Conservation (phyloP, 2,113 vertebrate species). For the Oostethus manadensis region DNA sequence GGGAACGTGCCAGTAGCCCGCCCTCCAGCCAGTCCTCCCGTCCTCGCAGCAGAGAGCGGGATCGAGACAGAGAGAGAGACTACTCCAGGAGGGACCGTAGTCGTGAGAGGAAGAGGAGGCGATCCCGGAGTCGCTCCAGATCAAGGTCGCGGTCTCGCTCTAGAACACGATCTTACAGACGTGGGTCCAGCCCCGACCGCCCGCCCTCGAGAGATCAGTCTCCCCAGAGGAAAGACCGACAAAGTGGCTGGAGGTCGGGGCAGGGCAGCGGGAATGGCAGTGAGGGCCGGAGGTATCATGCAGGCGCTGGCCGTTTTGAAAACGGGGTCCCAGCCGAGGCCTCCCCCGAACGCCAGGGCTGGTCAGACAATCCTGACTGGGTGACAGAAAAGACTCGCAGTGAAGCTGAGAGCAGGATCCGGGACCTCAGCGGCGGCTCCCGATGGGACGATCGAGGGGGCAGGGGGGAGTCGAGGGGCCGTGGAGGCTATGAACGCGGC, state of each 20-base stretch:
- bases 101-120: constrained; percentile 77
- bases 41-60: constrained; percentile 75
- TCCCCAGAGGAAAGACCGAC: constrained; percentile 80
- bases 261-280: constrained; percentile 35
- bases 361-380: constrained; percentile 86
- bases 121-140: constrained; percentile 72
- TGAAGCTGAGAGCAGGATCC: constrained; percentile 70
- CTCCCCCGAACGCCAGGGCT: constrained; percentile 71
- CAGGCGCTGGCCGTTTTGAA: constrained; percentile 65
- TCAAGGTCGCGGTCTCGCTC: constrained; percentile 62
- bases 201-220: constrained; percentile 76
- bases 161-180: constrained; percentile 74
- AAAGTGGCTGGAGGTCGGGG: constrained; percentile 54
- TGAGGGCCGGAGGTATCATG: constrained; percentile 75
- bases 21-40: constrained; percentile 74
- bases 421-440: constrained; percentile 65
- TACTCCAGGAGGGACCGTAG: constrained; percentile 76
- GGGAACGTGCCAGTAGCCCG: constrained; percentile 59
- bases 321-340: constrained; percentile 64
- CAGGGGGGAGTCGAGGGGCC: constrained; percentile 70
- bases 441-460: constrained; percentile 76
- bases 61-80: constrained; percentile 55
- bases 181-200: constrained; percentile 72
- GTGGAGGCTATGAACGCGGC: constrained; percentile 68
- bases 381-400: constrained; percentile 81